These are phyloP conservation scores for Apis cerana DNA, from an alignment of 1,140 invertebrate species.

Conservation along the genomic window DNA sequence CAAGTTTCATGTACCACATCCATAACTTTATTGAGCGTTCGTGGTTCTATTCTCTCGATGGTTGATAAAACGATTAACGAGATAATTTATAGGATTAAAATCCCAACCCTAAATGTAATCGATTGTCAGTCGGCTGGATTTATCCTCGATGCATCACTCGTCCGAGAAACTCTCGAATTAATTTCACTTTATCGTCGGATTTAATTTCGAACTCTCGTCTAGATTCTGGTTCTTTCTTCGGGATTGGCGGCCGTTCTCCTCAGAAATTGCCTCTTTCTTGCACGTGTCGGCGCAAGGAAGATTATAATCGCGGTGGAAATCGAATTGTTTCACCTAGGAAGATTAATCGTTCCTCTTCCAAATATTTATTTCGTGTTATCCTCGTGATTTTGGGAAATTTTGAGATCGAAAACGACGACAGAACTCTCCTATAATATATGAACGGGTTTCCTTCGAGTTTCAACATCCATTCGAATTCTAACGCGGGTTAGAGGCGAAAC, in stretches of 20 bases:
- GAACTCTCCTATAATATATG: too few species aligned
- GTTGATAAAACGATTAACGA: too few species aligned
- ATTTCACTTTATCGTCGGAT: slow-evolving; percentile 36
- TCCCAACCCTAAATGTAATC: too few species aligned
- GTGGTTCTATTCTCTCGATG: too few species aligned
- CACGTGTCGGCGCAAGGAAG: background rate
- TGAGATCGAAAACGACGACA: too few species aligned
- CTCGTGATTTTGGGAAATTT: too few species aligned
- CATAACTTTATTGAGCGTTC: too few species aligned
- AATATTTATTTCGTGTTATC: too few species aligned
- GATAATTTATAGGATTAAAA: too few species aligned
- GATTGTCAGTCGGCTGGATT: background rate
- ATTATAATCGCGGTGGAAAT: background rate
- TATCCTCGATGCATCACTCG: slow-evolving; percentile 1
- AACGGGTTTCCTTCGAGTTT: background rate
- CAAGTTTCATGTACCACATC: too few species aligned
- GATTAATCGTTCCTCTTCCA: background rate
- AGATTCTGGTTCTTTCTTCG: slow-evolving; percentile 19
- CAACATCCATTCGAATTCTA: background rate
- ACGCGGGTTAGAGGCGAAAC: background rate
- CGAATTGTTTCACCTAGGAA: background rate
- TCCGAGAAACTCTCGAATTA: slow-evolving; percentile 18
- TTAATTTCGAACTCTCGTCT: slow-evolving; percentile 37
- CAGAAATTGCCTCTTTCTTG: slow-evolving; percentile 25
- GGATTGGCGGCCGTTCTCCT: slow-evolving; percentile 30